Evolutionary conservation across 2,113 vertebrate species (phyloP).

Genomic region (Alligator sinensis): DNA sequence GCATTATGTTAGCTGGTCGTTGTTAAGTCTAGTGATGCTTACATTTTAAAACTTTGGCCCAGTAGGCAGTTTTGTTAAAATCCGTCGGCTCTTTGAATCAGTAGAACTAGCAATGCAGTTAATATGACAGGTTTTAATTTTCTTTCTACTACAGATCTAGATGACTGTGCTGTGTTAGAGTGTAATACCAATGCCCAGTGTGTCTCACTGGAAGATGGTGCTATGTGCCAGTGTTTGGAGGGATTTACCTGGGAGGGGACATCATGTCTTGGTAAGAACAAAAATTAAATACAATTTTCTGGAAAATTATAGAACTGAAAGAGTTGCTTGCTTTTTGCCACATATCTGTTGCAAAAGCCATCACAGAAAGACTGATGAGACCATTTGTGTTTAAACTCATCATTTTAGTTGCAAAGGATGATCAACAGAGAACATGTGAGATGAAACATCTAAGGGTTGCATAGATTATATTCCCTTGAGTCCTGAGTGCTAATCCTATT

Average conservation of each 20-base stretch:
- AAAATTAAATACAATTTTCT: not conserved
- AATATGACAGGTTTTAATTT: not conserved
- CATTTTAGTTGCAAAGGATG: not conserved
- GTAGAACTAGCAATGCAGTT: not conserved
- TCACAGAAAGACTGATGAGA: not conserved
- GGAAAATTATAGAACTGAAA: not conserved
- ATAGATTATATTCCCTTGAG: not conserved
- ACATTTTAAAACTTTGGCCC: not conserved
- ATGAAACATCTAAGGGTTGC: constrained; percentile 12
- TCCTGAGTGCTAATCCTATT: not conserved
- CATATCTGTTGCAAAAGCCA: not conserved
- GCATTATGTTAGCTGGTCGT: not conserved
- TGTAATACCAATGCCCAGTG: constrained; percentile 85
- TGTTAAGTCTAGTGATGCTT: not conserved
- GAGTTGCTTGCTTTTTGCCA: not conserved
- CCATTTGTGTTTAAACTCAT: not conserved
- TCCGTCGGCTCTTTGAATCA: not conserved
- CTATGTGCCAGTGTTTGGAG: constrained; percentile 83
- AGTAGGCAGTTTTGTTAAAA: not conserved
- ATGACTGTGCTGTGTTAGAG: constrained; percentile 79
- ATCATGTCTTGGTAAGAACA: constrained; percentile 85
- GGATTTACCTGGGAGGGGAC: constrained; percentile 86
- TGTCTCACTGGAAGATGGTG: constrained; percentile 72
- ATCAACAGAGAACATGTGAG: not conserved
- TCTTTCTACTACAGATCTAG: constrained; percentile 79